A percentile compares a stretch with the other conserved stretches of the same genome.
Conservation (phyloP, 2,113 vertebrate genomes). For the Phrynosoma platyrhinos region DNA sequence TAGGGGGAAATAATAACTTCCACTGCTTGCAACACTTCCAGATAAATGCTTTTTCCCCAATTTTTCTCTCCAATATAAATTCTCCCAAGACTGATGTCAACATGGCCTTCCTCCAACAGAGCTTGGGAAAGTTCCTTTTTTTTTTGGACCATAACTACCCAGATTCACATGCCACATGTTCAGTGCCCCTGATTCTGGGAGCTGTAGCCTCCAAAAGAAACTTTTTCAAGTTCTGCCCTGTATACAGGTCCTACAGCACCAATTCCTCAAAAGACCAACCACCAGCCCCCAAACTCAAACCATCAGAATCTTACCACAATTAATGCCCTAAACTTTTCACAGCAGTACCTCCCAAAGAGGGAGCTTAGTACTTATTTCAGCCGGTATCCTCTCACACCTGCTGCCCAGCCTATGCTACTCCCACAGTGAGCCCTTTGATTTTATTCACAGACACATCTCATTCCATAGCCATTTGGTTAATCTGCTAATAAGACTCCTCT, state of each 20-base stretch:
- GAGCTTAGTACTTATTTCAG: neutral
- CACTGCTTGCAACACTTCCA: rapidly evolving
- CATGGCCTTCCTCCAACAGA: neutral
- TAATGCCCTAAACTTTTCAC: neutral
- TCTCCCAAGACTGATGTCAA: neutral
- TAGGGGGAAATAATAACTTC: neutral
- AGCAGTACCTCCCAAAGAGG: neutral
- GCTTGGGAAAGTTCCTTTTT: neutral
- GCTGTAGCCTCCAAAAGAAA: too few relatives aligned
- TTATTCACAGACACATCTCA: neutral
- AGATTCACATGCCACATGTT: too few relatives aligned
- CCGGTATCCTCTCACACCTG: neutral
- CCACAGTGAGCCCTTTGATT: neutral
- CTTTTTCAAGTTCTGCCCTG: too few relatives aligned
- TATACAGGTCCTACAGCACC: neutral
- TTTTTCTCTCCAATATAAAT: neutral
- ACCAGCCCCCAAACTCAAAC: neutral
- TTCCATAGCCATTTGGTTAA: rapidly evolving
- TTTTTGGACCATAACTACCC: neutral
- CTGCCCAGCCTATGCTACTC: neutral
- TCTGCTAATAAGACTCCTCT: slow-evolving; percentile 7
- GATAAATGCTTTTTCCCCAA: neutral
- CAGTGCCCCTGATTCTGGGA: too few relatives aligned
- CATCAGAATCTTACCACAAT: neutral
- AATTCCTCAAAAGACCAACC: neutral